A percentile compares a stretch with the other conserved stretches of the same genome.
Conservation (phyloP, 1,140 invertebrate species). For the Sipha flava region DNA sequence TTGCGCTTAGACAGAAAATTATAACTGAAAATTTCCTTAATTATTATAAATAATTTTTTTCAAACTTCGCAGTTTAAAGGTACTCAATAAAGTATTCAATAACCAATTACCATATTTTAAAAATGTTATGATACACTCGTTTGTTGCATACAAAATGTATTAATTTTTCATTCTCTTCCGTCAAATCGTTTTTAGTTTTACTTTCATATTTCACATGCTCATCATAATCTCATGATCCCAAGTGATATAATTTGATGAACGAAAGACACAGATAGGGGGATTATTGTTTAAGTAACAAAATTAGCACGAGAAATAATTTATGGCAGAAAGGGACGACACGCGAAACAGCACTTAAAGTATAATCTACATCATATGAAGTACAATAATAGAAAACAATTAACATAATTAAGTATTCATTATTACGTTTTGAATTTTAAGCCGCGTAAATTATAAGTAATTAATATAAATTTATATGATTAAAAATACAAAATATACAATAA, state of each 20-base stretch:
- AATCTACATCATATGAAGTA: not conserved
- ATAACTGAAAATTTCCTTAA: too few species aligned
- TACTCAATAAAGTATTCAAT: not conserved
- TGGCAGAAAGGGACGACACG: not conserved
- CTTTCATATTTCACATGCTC: not conserved
- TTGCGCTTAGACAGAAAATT: too few species aligned
- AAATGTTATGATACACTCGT: not conserved
- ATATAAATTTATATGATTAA: not conserved
- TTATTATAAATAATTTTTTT: too few species aligned
- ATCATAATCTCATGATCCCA: not conserved
- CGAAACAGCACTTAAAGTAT: not conserved
- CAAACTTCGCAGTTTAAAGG: not conserved
- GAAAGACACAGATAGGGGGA: not conserved
- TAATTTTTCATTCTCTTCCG: not conserved
- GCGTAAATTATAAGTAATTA: not conserved
- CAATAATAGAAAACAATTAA: not conserved
- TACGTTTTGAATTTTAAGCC: not conserved
- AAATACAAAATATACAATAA: not conserved
- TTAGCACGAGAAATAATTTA: not conserved
- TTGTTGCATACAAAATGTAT: not conserved
- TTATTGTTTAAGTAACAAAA: not conserved
- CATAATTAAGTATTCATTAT: not conserved
- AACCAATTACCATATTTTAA: not conserved
- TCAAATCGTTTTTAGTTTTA: not conserved
- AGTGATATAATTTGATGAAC: not conserved